A percentile compares a stretch with the other conserved stretches of the same genome.
Conservation (phyloP, 2,797 vertebrate genomes). For the Prionace glauca region DNA sequence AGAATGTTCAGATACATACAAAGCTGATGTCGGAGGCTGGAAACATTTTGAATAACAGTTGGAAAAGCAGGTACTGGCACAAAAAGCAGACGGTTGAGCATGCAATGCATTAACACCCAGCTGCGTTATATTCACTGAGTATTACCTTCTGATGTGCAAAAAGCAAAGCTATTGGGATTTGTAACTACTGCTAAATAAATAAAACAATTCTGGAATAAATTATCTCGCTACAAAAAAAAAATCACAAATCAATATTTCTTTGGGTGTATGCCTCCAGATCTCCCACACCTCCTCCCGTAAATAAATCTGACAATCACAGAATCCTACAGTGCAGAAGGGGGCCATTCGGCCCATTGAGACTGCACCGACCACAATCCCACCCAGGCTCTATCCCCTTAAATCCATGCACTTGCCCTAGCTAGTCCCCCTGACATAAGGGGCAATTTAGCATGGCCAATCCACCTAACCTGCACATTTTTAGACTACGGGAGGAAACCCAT, state of each 20-base stretch:
- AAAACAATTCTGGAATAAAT: background rate
- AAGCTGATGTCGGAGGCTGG: background rate
- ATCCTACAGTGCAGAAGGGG: too few relatives aligned
- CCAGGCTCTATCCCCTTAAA: too few relatives aligned
- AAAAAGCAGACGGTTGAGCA: background rate
- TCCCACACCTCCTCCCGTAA: background rate
- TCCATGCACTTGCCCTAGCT: too few relatives aligned
- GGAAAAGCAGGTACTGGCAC: background rate
- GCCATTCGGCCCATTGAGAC: too few relatives aligned
- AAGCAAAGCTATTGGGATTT: background rate
- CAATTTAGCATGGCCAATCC: too few relatives aligned
- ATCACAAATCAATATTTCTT: background rate
- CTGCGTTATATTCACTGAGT: background rate
- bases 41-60: background rate
- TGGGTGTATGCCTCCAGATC: background rate
- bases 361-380: too few relatives aligned
- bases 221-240: background rate
- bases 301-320: background rate
- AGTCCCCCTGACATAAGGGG: too few relatives aligned
- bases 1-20: background rate
- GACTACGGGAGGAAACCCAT: too few relatives aligned
- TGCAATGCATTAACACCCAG: background rate
- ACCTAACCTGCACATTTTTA: too few relatives aligned
- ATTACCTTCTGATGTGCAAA: slow-evolving; percentile 16
- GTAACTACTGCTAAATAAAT: background rate